A percentile compares a stretch with the other conserved stretches of the same genome.
Conservation (phyloP, 2,888 invertebrate genomes). For the Disparrhopalites patrizii region DNA sequence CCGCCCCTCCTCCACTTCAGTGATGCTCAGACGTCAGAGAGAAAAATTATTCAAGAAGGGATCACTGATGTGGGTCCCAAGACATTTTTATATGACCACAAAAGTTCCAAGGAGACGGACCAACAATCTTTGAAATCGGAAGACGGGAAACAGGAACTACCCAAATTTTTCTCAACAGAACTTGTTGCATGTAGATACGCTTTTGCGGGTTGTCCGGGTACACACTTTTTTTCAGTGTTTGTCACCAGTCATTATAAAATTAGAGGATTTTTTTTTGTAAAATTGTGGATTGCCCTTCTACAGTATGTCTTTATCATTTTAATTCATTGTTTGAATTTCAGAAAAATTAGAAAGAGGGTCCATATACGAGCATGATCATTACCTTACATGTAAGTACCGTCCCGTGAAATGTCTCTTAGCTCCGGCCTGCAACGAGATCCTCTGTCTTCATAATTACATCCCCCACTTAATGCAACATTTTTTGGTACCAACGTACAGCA, state of each 20-base stretch:
- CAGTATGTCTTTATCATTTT: background rate
- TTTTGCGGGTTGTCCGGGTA: background rate
- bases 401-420: conserved; percentile 37
- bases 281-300: no score
- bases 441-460: conserved; percentile 36
- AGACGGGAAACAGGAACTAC: background rate
- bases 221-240: background rate
- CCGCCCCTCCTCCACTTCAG: background rate
- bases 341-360: conserved; percentile 33
- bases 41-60: background rate
- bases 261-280: no score
- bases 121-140: background rate
- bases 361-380: conserved; percentile 29
- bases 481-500: conserved; percentile 29
- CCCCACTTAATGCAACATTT: conserved; percentile 35
- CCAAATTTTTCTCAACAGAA: background rate
- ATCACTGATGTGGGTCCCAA: background rate
- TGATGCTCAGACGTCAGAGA: background rate
- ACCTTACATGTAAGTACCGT: conserved; percentile 32
- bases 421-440: conserved; percentile 29
- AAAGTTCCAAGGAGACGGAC: background rate
- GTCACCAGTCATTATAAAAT: no score
- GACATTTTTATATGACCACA: background rate
- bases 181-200: background rate
- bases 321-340: conserved; percentile 27